Percentiles rank a stretch among this genome's conserved stretches.
phyloP scores from a whole-genome alignment of 2,797 vertebrate genomes.

The Trichosurus vulpecula region DNA sequence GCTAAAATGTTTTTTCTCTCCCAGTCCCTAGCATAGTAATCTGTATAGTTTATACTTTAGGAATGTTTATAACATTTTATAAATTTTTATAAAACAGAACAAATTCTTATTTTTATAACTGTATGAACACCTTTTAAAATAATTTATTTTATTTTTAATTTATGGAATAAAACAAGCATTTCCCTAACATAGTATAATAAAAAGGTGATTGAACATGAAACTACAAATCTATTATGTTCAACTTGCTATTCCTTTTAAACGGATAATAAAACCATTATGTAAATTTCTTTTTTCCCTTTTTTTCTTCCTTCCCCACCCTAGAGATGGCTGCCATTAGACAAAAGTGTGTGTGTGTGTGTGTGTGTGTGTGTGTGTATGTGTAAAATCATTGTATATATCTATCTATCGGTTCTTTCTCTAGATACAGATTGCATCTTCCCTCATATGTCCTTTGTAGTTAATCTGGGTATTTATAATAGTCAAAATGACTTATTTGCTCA shows the following conservation, averaged over 20 bases:
- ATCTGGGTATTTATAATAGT: neutral
- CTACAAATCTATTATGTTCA: neutral
- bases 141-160: neutral
- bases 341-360: neutral
- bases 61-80: neutral
- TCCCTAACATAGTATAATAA: neutral
- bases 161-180: neutral
- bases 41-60: neutral
- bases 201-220: neutral
- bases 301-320: neutral
- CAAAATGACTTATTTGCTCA: neutral
- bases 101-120: neutral
- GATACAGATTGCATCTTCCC: neutral
- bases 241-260: neutral
- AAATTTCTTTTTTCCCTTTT: no score
- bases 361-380: no score
- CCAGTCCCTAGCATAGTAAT: neutral
- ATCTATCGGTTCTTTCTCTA: neutral
- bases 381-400: neutral
- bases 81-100: neutral
- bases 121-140: no score
- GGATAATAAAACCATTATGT: neutral
- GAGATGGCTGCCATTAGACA: neutral
- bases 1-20: neutral
- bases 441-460: neutral